These are phyloP conservation scores for Nymphalis c-album DNA, from an alignment of 2,888 invertebrate genomes.

Conservation along the genomic window DNA sequence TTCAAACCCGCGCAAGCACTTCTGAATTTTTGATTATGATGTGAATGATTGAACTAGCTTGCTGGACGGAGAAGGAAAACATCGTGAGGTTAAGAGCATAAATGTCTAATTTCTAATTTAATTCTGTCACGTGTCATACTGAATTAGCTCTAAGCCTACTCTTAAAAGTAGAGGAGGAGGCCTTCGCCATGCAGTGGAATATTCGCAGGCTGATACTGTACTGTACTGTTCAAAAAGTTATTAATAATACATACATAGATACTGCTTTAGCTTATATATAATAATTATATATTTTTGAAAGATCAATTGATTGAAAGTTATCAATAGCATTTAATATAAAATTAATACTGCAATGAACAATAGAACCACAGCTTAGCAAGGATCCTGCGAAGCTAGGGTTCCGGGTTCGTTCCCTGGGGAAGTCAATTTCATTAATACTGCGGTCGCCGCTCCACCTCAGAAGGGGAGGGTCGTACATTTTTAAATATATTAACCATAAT, in stretches of 20 bases:
- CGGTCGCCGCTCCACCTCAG: conserved; percentile 53
- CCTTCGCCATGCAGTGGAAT: no score
- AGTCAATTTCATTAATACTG: conserved; percentile 79
- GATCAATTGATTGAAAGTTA: conserved; percentile 14
- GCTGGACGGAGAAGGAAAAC: no score
- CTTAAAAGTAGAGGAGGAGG: no score
- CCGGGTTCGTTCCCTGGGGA: conserved; percentile 62
- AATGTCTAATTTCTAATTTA: no score
- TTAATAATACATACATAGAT: not conserved
- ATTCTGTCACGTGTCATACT: no score
- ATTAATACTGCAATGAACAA: conserved; percentile 47
- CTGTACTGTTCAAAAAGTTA: no score
- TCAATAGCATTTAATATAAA: conserved; percentile 42
- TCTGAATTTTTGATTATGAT: no score
- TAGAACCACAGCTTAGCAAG: conserved; percentile 45
- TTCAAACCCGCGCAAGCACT: no score
- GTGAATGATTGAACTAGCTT: no score
- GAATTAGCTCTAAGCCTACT: no score
- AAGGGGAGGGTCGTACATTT: conserved; percentile 63
- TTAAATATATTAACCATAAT: conserved; percentile 74
- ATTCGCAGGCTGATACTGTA: no score
- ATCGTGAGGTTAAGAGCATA: no score
- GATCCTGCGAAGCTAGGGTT: conserved; percentile 49
- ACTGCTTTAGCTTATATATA: not conserved
- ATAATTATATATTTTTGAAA: not conserved